Percentiles rank a stretch among this genome's conserved stretches.
Evolutionary conservation across 2,888 invertebrate species (phyloP).

Genomic region (Yponomeuta malinellus): DNA sequence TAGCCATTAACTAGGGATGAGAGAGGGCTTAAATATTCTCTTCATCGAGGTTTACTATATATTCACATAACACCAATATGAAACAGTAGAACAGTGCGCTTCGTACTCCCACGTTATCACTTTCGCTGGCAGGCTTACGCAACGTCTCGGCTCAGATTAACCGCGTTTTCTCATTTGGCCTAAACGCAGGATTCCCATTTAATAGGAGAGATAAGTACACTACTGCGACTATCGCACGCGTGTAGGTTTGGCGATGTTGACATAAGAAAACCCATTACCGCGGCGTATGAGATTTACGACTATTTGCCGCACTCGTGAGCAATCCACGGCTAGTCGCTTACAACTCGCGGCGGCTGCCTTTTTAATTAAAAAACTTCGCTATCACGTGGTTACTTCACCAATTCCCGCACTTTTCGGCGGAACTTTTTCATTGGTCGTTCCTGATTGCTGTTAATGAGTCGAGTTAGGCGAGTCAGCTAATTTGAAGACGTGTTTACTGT

Average conservation of each 20-base stretch:
- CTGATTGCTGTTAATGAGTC: neutral
- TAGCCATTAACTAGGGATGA: no score
- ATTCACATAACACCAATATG: neutral
- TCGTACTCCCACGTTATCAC: neutral
- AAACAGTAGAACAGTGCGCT: neutral
- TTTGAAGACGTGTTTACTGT: constrained; percentile 3
- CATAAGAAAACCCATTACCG: neutral
- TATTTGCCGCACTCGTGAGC: neutral
- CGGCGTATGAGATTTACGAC: neutral
- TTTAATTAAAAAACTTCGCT: constrained; percentile 1
- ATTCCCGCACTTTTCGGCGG: neutral
- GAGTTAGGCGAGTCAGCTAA: neutral
- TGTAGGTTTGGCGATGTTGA: neutral
- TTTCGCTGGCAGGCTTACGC: neutral
- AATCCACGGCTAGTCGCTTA: neutral
- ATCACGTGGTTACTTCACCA: neutral
- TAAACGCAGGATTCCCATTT: neutral
- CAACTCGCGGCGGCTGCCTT: neutral
- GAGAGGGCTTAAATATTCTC: neutral
- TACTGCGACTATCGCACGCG: constrained; percentile 1
- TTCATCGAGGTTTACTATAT: neutral
- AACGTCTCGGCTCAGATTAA: neutral
- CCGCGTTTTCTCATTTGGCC: neutral
- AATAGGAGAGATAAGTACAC: constrained; percentile 3
- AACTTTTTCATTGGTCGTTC: neutral